phyloP scores from a whole-genome alignment of 2,113 vertebrate genomes.

The Syrrhaptes paradoxus region DNA sequence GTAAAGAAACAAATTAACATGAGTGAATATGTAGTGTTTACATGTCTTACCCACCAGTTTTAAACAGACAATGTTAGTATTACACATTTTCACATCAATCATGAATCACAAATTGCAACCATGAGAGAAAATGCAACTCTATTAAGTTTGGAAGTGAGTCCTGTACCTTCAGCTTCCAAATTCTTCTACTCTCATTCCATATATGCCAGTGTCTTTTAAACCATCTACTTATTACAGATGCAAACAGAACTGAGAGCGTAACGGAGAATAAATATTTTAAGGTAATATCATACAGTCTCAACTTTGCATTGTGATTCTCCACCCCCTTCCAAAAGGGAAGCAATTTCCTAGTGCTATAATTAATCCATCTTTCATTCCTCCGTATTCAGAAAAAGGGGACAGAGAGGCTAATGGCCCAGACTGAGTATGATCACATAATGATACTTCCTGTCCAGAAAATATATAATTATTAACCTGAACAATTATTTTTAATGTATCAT shows the following conservation, averaged over 20 bases:
- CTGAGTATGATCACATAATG: neutral
- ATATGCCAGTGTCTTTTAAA: neutral
- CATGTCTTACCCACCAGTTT: neutral
- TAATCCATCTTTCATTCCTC: conserved; percentile 39
- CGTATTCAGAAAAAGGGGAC: neutral
- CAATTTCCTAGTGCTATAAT: conserved; percentile 52
- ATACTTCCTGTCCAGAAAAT: conserved; percentile 7
- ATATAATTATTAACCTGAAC: neutral
- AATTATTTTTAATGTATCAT: neutral
- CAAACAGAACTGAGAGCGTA: neutral
- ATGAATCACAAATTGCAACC: neutral
- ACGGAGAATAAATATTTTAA: conserved; percentile 44
- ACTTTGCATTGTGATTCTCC: neutral
- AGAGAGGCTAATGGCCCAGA: conserved; percentile 15
- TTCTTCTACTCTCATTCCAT: neutral
- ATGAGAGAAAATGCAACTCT: neutral
- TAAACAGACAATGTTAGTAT: neutral
- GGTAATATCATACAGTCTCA: neutral
- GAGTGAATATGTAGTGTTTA: neutral
- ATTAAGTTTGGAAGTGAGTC: neutral
- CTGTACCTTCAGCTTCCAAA: neutral
- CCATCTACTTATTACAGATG: neutral
- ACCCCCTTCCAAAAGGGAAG: neutral
- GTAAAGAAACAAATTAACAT: neutral
- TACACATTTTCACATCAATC: neutral